Evolutionary conservation across 2,113 vertebrate species (phyloP).

Genomic region (Xiphorhynchus elegans): DNA sequence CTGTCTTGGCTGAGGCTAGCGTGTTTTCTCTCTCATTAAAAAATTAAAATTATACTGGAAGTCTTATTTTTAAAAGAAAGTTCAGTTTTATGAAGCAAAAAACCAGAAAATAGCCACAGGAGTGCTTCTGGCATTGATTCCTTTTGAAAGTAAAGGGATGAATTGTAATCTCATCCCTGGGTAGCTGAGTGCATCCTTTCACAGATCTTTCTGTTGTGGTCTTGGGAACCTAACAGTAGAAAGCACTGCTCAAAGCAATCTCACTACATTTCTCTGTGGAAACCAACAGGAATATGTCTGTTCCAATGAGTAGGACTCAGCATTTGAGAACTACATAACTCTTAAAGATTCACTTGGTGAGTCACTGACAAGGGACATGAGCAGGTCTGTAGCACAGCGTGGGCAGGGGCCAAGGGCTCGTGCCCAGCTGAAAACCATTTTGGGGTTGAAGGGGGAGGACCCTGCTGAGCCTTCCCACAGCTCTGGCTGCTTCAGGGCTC

Average conservation of each 20-base stretch:
- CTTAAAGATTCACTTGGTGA: neutral
- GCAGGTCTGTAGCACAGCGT: fast-evolving
- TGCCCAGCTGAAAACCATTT: neutral
- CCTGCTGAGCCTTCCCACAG: fast-evolving
- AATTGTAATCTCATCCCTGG: neutral
- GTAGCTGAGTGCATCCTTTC: neutral
- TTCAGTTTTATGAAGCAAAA: neutral
- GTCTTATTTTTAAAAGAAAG: neutral
- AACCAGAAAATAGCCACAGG: neutral
- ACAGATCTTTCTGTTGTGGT: fast-evolving
- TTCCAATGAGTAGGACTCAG: neutral
- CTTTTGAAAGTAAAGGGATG: neutral
- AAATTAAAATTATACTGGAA: neutral
- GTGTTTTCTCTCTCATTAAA: neutral
- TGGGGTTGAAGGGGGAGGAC: neutral
- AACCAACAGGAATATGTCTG: neutral
- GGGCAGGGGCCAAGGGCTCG: neutral
- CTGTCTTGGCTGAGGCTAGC: neutral
- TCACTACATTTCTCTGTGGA: neutral
- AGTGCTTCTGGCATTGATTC: neutral
- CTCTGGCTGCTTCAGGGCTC: fast-evolving
- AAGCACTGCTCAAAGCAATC: neutral
- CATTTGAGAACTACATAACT: neutral
- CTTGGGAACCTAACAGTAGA: neutral
- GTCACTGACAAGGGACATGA: neutral